Evolutionary conservation across 2,888 invertebrate species (phyloP), one percentile per base, ranked within the genome.

Genomic region (Dryococelus australis): DNA sequence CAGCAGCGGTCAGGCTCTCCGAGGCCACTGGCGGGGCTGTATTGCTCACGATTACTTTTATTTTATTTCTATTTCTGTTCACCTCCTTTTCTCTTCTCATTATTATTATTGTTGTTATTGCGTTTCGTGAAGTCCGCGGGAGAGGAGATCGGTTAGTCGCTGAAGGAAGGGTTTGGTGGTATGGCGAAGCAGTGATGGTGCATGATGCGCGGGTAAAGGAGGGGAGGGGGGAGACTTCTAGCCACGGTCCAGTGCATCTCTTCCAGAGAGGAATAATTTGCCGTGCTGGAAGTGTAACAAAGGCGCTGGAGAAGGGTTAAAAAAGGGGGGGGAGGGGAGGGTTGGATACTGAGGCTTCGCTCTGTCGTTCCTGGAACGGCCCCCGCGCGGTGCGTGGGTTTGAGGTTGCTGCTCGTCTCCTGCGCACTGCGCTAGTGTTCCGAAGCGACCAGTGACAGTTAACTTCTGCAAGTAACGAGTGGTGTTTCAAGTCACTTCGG

Each of bases 91-190:
- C 65, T 65, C 65, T 6, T 65, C 65, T 65, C 65, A 65, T 65
- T 65, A 65, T 65, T 65, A 12, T 65, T 65, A 65, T 65, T 65
- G n/a, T 65, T 65, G 65, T 65, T 65, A 65, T 65, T 65, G 65
- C 65, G 65, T 65, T 65, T 65, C 65, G 65, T n/a, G 65, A 65
- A 65, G 65, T 65, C 65, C 65, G 24, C 65, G 65, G 65, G 8
- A n/a, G 65, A 65, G n/a, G 65, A 65, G 6, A 8, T 65, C 65
- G 65, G 8, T n/a, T 20, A 13, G 47, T 47, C 47, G 47, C 35
- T 35, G 35, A 35, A 35, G 35, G 35, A 35, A 35, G 4, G 35
- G 35, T 4, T 35, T 35, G 65, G n/a, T 8, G 65, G 65, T 10
- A 20, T 20, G 65, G 65, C 8, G 65, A 24, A 65, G 65, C 5